Base-by-base conservation (phyloP, 2,888 invertebrate species). In the Apamea crenata region DNA sequence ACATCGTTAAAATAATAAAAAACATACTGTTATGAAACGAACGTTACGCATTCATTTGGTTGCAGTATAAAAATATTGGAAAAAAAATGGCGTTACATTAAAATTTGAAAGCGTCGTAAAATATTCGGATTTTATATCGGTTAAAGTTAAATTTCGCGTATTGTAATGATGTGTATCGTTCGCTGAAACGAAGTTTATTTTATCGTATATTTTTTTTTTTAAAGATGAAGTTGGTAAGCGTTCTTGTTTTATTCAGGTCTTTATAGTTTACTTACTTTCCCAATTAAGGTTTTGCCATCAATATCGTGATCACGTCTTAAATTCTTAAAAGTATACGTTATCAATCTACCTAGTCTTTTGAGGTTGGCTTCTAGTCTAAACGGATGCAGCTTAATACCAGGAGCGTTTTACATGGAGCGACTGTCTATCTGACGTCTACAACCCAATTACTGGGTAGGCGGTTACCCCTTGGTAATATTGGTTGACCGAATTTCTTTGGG, bases 21-120 rank as follows among this genome's bases (percentile, higher is more conserved):
- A 85, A 66, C 66, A 61, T 68, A 61, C 3, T 69, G 10, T 77
- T 74, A 25, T 7, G 2, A 59, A 73, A 75, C 66, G 73, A 80
- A 72, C 16, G 36, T 36, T 36, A 71, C 44, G 59, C 32, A 63
- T 67, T 74, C 70, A 63, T 63, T 72, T 67, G 74, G n/a, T 7
- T 68, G 65, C 72, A 59, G 44, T 75, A 75, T 25, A 78, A 74
- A 83, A 81, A 81, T 67, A 77, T 78, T 59, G 67, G 53, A 36
- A 71, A 75, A 71, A 71, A 78, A 86, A 81, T 47, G 53, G 59
- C 81, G 83, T 80, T 82, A 80, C 89, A 92, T 93, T 89, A 91
- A 92, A 92, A 87, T 92, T 93, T 94, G 91, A 94, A 90, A 90
- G 90, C 88, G 79, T 92, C 93, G 90, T 95, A 93, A 94, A 93